Percentiles rank a stretch among this genome's conserved stretches.
phyloP scores from a whole-genome alignment of 2,888 invertebrate species.

The Watsonalla cultraria region DNA sequence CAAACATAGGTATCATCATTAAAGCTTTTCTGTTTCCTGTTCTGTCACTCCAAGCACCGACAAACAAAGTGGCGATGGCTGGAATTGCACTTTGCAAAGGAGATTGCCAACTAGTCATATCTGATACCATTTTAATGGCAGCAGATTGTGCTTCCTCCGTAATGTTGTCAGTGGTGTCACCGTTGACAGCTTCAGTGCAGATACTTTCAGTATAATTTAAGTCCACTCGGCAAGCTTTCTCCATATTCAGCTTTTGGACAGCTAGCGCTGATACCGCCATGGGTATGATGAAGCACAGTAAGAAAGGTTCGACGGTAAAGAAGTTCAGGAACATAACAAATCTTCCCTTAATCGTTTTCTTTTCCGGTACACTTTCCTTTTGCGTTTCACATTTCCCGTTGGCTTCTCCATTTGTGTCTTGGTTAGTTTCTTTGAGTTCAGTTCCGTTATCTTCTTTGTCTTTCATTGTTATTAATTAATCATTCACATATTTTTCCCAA shows the following conservation, averaged over 20 bases:
- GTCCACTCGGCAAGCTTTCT: conserved; percentile 78
- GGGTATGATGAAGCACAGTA: conserved; percentile 81
- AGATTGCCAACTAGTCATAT: conserved; percentile 76
- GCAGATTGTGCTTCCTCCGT: conserved; percentile 50
- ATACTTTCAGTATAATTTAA: conserved; percentile 65
- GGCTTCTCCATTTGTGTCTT: conserved; percentile 16
- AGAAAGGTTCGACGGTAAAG: conserved; percentile 82
- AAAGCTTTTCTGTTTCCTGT: conserved; percentile 77
- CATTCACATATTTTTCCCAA: conserved; percentile 9
- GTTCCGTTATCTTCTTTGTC: conserved; percentile 22
- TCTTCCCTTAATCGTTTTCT: conserved; percentile 18
- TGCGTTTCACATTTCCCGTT: conserved; percentile 12
- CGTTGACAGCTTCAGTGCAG: conserved; percentile 61
- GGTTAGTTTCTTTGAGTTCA: conserved; percentile 15
- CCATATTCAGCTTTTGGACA: conserved; percentile 72
- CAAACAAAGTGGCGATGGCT: conserved; percentile 74
- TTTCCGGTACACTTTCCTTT: conserved; percentile 10
- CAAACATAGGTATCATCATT: conserved; percentile 76
- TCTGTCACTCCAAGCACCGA: conserved; percentile 81
- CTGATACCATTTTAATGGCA: conserved; percentile 64
- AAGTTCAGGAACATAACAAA: conserved; percentile 36
- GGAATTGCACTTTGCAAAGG: conserved; percentile 77
- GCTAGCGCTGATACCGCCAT: conserved; percentile 79
- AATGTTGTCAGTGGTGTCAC: conserved; percentile 41
- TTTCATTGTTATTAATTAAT: conserved; percentile 24